These are phyloP conservation scores for Perizoma affinitatum DNA, from an alignment of 2,888 invertebrate genomes.

Conservation along the genomic window DNA sequence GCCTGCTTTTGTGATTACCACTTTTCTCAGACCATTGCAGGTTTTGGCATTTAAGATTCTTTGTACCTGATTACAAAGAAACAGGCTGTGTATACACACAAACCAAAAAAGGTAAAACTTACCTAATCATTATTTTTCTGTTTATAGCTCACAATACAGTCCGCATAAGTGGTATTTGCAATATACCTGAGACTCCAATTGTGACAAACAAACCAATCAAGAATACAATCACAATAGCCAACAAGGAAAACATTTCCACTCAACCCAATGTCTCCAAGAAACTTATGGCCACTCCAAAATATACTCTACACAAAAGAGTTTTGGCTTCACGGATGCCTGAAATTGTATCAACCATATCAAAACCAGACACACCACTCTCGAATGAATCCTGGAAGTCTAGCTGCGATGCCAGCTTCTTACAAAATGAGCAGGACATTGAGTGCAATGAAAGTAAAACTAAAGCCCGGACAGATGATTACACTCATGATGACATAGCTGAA, in stretches of 20 bases:
- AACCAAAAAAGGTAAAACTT: background rate
- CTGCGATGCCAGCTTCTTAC: conserved; percentile 70
- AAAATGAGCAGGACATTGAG: conserved; percentile 68
- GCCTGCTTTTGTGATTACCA: no score
- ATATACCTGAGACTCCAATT: conserved; percentile 66
- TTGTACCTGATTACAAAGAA: no score
- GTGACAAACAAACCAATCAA: conserved; percentile 45
- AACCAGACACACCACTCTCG: conserved; percentile 60
- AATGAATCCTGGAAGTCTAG: conserved; percentile 69
- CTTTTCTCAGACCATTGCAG: no score
- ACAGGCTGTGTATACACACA: no score
- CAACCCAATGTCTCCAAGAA: conserved; percentile 30
- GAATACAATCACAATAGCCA: conserved; percentile 50
- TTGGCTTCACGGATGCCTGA: conserved; percentile 24
- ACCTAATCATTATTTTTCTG: conserved; percentile 33
- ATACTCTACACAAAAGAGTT: no score
- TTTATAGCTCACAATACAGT: conserved; percentile 47
- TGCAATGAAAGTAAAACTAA: conserved; percentile 56
- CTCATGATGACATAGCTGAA: conserved; percentile 60
- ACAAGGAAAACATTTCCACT: conserved; percentile 62
- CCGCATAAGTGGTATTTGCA: conserved; percentile 69
- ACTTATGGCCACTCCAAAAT: conserved; percentile 29
- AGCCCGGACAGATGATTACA: conserved; percentile 48
- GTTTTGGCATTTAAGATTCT: no score
- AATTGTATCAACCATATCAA: conserved; percentile 28